phyloP scores from a whole-genome alignment of 2,797 vertebrate species.

The Sparus aurata region DNA sequence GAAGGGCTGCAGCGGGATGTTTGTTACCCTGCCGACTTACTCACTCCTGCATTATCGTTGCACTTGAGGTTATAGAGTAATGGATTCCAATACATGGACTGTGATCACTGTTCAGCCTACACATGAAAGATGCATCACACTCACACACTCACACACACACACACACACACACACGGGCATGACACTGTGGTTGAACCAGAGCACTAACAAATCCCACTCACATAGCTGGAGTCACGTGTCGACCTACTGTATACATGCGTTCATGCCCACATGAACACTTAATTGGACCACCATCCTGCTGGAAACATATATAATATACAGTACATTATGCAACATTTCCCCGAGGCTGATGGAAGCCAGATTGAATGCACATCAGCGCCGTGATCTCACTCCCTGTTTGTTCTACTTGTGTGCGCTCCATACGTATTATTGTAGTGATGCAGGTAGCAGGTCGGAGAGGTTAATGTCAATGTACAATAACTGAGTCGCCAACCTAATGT shows the following conservation, averaged over 20 bases:
- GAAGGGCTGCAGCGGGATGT: constrained; percentile 12
- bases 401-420: background rate
- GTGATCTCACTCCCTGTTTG: background rate
- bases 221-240: constrained; percentile 16
- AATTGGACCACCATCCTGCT: background rate
- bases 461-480: constrained; percentile 7
- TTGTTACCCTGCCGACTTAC: constrained; percentile 1
- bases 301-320: background rate
- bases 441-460: constrained; percentile 17
- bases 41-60: constrained; percentile 24
- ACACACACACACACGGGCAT: background rate
- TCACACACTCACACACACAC: background rate
- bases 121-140: constrained; percentile 5
- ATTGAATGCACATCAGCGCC: constrained; percentile 17
- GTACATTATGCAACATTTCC: constrained; percentile 14
- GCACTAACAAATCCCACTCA: constrained; percentile 34
- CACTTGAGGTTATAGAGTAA: constrained; percentile 23
- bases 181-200: background rate
- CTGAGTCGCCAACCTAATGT: constrained; percentile 13
- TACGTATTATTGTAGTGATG: background rate
- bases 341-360: background rate
- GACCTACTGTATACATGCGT: background rate
- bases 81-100: constrained; percentile 9
- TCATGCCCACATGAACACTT: constrained; percentile 16
- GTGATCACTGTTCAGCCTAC: constrained; percentile 15